Evolutionary conservation across 2,888 invertebrate genomes (phyloP).

Genomic region (Himalopsyche japonica): DNA sequence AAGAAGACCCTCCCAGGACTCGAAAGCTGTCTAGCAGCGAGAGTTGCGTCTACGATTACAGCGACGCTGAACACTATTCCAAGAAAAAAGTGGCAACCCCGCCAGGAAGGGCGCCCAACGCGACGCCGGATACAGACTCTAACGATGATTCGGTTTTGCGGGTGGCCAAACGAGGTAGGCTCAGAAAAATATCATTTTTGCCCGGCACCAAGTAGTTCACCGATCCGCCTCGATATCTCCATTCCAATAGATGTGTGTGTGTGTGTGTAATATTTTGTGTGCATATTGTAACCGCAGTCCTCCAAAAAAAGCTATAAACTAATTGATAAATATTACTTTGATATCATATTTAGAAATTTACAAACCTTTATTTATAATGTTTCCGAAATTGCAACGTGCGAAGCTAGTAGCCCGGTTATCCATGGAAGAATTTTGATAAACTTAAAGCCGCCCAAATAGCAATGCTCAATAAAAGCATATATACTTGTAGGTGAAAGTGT

Average conservation of each 20-base stretch:
- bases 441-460: not conserved
- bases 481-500: constrained; percentile 37
- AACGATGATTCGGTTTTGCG: constrained; percentile 41
- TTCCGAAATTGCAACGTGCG: not conserved
- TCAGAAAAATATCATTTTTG: constrained; percentile 74
- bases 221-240: constrained; percentile 11
- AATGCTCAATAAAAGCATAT: constrained; percentile 27
- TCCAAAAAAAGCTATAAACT: not conserved
- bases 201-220: constrained; percentile 63
- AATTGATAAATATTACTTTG: not conserved
- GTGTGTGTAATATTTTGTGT: not conserved
- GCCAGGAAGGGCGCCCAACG: constrained; percentile 20
- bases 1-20: constrained; percentile 18
- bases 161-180: constrained; percentile 68
- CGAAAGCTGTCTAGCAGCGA: constrained; percentile 29
- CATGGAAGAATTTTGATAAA: not conserved
- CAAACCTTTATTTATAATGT: not conserved
- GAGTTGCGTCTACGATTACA: constrained; percentile 49
- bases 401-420: not conserved
- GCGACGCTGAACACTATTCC: constrained; percentile 47
- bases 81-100: constrained; percentile 44
- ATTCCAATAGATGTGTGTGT: constrained; percentile 22
- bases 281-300: not conserved
- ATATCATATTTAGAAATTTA: not conserved
- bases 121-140: constrained; percentile 40